Evolutionary conservation across 2,888 invertebrate species (phyloP).

Genomic region (Biston betularia): DNA sequence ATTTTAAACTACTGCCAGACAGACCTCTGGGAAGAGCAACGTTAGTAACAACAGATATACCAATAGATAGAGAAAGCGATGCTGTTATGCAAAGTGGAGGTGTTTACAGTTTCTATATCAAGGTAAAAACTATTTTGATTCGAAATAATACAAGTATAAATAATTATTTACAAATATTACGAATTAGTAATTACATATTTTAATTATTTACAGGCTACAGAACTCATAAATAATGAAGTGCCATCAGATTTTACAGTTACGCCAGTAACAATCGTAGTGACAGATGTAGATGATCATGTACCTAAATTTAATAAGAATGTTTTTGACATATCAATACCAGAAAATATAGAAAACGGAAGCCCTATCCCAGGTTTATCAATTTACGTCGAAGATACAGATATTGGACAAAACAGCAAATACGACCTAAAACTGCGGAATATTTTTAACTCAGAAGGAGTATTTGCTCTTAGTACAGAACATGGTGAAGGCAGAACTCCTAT

Average conservation of each 20-base stretch:
- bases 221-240: constrained; percentile 89
- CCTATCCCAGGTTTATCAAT: constrained; percentile 90
- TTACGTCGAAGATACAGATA: constrained; percentile 90
- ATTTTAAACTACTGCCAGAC: constrained; percentile 88
- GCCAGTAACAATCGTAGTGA: constrained; percentile 91
- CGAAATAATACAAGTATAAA: not conserved
- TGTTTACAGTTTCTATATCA: constrained; percentile 90
- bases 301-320: constrained; percentile 89
- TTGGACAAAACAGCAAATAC: constrained; percentile 91
- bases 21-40: constrained; percentile 85
- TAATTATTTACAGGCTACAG: constrained; percentile 86
- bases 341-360: constrained; percentile 90
- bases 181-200: not conserved
- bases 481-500: constrained; percentile 91
- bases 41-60: constrained; percentile 87
- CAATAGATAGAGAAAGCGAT: constrained; percentile 91
- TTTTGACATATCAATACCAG: constrained; percentile 90
- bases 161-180: not conserved
- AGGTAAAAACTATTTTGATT: constrained; percentile 55
- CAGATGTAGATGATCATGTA: constrained; percentile 91
- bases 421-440: constrained; percentile 87
- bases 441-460: constrained; percentile 85
- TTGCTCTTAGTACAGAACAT: constrained; percentile 88
- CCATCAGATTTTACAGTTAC: constrained; percentile 89
- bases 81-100: constrained; percentile 92